These are phyloP conservation scores for Xanthorhoe designata DNA, from an alignment of 2,888 invertebrate genomes.

Conservation along the genomic window DNA sequence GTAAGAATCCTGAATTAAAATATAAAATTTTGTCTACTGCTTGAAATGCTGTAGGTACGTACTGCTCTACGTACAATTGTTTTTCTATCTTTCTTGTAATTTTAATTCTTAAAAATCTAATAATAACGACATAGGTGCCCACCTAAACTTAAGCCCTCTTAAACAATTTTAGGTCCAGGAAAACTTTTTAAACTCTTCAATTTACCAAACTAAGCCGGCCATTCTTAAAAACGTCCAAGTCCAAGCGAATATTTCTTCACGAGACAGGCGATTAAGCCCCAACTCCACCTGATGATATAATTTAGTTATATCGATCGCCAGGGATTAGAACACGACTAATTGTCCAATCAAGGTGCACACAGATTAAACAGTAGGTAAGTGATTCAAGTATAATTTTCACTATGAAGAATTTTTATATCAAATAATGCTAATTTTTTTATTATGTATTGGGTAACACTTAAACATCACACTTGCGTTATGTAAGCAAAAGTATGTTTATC, in stretches of 20 bases:
- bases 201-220: conserved; percentile 29
- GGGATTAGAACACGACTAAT: conserved; percentile 84
- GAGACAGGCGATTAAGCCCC: conserved; percentile 44
- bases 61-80: no score
- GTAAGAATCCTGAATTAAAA: no score
- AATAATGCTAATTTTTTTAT: background rate
- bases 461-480: no score
- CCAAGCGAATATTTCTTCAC: conserved; percentile 35
- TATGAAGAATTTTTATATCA: background rate
- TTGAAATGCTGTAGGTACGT: no score
- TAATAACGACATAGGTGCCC: background rate
- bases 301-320: conserved; percentile 76
- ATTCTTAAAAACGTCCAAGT: conserved; percentile 33
- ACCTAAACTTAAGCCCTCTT: conserved; percentile 8
- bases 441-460: no score
- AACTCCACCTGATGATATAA: conserved; percentile 73
- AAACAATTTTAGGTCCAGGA: conserved; percentile 9
- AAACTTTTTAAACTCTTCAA: conserved; percentile 28
- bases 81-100: background rate
- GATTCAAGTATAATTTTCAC: conserved; percentile 10
- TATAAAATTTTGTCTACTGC: no score
- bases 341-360: conserved; percentile 85
- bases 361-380: conserved; percentile 62
- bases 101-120: background rate
- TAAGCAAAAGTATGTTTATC: no score